These are phyloP conservation scores for Gymnocypris eckloni DNA, from an alignment of 2,797 vertebrate genomes.

Conservation along the genomic window DNA sequence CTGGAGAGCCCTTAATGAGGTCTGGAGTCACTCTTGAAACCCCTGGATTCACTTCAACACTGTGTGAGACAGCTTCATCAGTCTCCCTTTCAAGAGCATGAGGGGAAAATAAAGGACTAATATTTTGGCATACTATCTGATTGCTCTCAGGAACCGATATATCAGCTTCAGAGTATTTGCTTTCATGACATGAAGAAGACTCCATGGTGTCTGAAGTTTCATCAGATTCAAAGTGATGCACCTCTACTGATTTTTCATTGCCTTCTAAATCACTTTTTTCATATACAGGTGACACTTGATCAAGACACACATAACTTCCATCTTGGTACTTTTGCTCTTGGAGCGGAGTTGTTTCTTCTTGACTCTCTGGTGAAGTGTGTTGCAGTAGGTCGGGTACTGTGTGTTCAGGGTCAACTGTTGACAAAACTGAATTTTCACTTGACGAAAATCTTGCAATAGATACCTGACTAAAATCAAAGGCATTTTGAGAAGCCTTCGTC, in stretches of 20 bases:
- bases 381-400: conserved; percentile 53
- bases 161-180: neutral
- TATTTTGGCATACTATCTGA: conserved; percentile 5
- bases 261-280: conserved; percentile 63
- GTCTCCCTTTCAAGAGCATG: conserved; percentile 9
- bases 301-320: neutral
- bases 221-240: conserved; percentile 2
- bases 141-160: conserved; percentile 11
- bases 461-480: conserved; percentile 59
- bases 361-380: conserved; percentile 56
- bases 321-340: conserved; percentile 47
- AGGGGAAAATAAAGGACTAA: neutral
- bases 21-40: conserved; percentile 52
- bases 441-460: conserved; percentile 53
- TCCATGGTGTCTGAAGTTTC: conserved; percentile 16
- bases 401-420: conserved; percentile 48
- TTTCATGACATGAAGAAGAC: neutral
- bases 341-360: conserved; percentile 52
- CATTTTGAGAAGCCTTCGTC: conserved; percentile 41
- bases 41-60: conserved; percentile 50
- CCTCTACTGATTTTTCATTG: conserved; percentile 54
- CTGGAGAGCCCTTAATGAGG: conserved; percentile 51
- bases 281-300: conserved; percentile 55
- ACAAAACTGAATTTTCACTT: conserved; percentile 41
- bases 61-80: neutral